Percentiles rank a stretch among this genome's conserved stretches.
Evolutionary conservation across 2,113 vertebrate species (phyloP).

Genomic region (Oryctolagus cuniculus): DNA sequence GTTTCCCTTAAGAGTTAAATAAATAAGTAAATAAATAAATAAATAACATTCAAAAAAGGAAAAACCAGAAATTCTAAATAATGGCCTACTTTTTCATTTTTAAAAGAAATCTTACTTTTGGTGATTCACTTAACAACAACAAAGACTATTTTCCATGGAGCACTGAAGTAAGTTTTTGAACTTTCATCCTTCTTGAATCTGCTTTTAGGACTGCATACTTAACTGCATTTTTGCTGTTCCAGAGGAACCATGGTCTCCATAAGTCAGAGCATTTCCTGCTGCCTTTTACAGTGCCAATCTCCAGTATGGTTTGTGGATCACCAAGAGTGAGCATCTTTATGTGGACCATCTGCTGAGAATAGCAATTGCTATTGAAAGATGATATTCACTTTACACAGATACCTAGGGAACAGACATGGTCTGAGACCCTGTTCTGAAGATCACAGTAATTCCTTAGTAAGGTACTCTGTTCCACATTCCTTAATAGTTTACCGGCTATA

Average conservation of each 20-base stretch:
- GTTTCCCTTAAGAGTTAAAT: too few relatives aligned
- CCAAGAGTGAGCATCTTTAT: neutral
- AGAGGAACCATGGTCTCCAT: neutral
- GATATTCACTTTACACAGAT: neutral
- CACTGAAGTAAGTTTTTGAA: neutral
- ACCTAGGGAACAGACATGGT: neutral
- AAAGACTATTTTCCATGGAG: neutral
- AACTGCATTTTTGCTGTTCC: neutral
- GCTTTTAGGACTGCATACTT: neutral
- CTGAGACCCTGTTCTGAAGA: neutral
- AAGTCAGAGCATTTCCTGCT: neutral
- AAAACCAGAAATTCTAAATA: slow-evolving; percentile 22
- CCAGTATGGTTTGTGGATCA: neutral
- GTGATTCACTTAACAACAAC: neutral
- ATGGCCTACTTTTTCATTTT: neutral
- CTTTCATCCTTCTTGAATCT: neutral
- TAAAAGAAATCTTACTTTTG: slow-evolving; percentile 1
- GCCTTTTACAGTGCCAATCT: neutral
- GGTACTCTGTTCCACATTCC: neutral
- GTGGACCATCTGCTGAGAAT: neutral
- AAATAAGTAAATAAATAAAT: too few relatives aligned
- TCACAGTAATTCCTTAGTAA: neutral
- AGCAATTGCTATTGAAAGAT: neutral
- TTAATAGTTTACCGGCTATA: neutral
- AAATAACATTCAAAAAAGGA: neutral